These are phyloP conservation scores for Clusia tigrina DNA, from an alignment of 2,888 invertebrate species.

Conservation along the genomic window DNA sequence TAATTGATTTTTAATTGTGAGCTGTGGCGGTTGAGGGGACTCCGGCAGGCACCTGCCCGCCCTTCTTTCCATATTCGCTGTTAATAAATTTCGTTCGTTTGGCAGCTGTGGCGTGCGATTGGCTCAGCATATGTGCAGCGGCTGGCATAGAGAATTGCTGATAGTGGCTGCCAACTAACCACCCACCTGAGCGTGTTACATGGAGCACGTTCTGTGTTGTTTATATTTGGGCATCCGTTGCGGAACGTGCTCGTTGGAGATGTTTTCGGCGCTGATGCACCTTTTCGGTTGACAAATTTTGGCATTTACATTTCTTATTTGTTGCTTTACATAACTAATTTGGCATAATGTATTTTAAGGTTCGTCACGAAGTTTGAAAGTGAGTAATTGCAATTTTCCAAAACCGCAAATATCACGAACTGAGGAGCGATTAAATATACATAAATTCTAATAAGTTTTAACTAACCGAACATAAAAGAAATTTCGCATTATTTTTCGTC, in stretches of 20 bases:
- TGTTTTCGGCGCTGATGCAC: neutral
- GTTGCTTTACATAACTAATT: neutral
- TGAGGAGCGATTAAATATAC: too few species aligned
- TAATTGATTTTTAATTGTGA: constrained; percentile 42
- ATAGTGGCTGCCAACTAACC: neutral
- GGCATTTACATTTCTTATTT: neutral
- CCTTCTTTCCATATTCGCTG: neutral
- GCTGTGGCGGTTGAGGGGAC: neutral
- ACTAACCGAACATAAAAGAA: too few species aligned
- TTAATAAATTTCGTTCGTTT: neutral
- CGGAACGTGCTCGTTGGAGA: constrained; percentile 16
- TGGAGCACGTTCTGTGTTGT: neutral
- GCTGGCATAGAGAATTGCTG: too few species aligned
- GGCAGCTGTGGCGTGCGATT: neutral
- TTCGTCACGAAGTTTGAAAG: constrained; percentile 6
- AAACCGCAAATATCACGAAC: neutral
- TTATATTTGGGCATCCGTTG: constrained; percentile 16
- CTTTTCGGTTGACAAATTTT: neutral
- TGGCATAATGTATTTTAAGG: neutral
- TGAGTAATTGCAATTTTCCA: neutral
- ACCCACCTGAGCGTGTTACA: neutral
- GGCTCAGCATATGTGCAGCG: too few species aligned
- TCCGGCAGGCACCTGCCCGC: neutral
- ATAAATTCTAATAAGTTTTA: too few species aligned
- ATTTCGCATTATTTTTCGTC: neutral